phyloP scores from a whole-genome alignment of 2,888 invertebrate genomes.

The Coecobrya sp. region DNA sequence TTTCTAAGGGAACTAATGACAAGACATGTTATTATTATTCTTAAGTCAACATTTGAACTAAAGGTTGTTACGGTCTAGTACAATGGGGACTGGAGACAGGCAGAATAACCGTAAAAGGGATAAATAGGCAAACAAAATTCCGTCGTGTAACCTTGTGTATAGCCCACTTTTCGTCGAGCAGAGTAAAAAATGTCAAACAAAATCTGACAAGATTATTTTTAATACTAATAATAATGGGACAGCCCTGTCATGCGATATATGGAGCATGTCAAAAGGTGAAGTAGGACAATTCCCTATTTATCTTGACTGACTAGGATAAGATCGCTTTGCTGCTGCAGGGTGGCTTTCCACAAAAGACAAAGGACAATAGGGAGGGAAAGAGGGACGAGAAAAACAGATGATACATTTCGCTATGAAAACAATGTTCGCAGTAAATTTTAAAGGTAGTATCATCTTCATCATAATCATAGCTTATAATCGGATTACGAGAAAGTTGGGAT shows the following conservation, averaged over 20 bases:
- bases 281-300: slow-evolving; percentile 46
- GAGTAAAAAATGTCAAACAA: slow-evolving; percentile 25
- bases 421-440: not conserved
- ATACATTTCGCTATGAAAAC: not conserved
- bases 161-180: not conserved
- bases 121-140: slow-evolving; percentile 9
- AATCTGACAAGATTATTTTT: slow-evolving; percentile 55
- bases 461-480: slow-evolving; percentile 47
- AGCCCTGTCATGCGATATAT: slow-evolving; percentile 28
- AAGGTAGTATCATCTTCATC: slow-evolving; percentile 8
- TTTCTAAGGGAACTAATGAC: slow-evolving; percentile 8
- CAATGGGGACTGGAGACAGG: not conserved
- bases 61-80: not conserved
- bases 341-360: not conserved
- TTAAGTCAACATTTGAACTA: slow-evolving; percentile 31
- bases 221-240: slow-evolving; percentile 23
- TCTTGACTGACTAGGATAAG: slow-evolving; percentile 10
- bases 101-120: not conserved
- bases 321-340: not conserved
- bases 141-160: slow-evolving; percentile 12
- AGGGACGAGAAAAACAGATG: not conserved
- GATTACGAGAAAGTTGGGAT: slow-evolving; percentile 36
- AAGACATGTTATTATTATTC: slow-evolving; percentile 54
- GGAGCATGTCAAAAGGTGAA: slow-evolving; percentile 49
- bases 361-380: not conserved